Evolutionary conservation across 2,113 vertebrate genomes (phyloP), one percentile per base, ranked within the genome.

Genomic region (Leuciscus idus): DNA sequence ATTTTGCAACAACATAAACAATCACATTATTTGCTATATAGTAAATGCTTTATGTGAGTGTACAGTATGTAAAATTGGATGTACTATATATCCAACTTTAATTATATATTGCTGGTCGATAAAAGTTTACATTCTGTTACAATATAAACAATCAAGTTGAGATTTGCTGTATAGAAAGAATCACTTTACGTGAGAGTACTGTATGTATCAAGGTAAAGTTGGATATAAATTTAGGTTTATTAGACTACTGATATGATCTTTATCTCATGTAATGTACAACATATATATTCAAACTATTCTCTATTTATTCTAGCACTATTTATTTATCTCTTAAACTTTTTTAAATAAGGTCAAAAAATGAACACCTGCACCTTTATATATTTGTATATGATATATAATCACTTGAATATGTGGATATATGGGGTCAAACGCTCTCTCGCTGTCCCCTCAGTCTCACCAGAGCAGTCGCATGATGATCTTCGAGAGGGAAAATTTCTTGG

Each of bases 401-500:
- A 70, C 33, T 70, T 70, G 7, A 70, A 9, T 70, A 21, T 70
- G 66, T 70, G 17, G 33, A 39, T 70, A 39, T 36, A 33, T 36
- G 17, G 17, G 30, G 17, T 70, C 72, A 26, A 48, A 57, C 19
- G 13, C 23, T 26, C 11, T 84, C 7, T 61, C 21, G 1, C 6
- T 83, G 52, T 64, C 46, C 7, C 23, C 4, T 48, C 90, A 96
- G 95, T 93, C 95, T 77, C 95, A 96, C 91, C 92, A 93, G 89
- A 94, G 93, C 93, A 96, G 95, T 55, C 94, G 95, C 81, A 96
- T 96, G 94, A 88, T 91, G 87, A 95, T 96, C 88, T 96, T 93
- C 1, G 95, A 96, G 92, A 95, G 17, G 91, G 95, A 96, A 91
- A 95, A 95, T 91, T 96, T 96, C 92, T 86, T 96, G 94, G 94